A percentile compares a stretch with the other conserved stretches of the same genome.
phyloP scores from a whole-genome alignment of 1,140 invertebrate genomes.

The Charaxes varanes region DNA sequence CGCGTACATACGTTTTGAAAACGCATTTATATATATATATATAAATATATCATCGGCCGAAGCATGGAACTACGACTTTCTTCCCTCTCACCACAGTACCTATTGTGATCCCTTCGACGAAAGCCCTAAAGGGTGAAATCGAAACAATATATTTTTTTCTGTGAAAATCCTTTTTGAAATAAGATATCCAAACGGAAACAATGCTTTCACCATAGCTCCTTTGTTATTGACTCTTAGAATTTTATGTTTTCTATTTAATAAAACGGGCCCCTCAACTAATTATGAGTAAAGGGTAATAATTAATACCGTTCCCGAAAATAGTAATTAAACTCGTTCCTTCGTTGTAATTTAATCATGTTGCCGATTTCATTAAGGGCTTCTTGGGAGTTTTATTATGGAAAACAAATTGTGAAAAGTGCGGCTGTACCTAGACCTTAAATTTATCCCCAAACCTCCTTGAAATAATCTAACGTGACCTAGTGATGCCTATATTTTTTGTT shows the following conservation, averaged over 20 bases:
- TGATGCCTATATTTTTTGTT: too few relatives aligned
- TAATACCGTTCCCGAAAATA: slow-evolving; percentile 28
- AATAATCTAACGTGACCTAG: too few relatives aligned
- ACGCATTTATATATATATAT: too few relatives aligned
- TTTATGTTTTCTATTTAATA: slow-evolving; percentile 25
- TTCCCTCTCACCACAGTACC: too few relatives aligned
- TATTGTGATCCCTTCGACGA: too few relatives aligned
- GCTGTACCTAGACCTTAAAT: too few relatives aligned
- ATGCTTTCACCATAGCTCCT: slow-evolving; percentile 2
- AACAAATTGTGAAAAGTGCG: too few relatives aligned
- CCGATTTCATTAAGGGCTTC: slow-evolving; percentile 1
- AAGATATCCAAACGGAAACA: slow-evolving; percentile 1
- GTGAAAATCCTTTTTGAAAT: neutral
- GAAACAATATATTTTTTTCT: slow-evolving; percentile 3
- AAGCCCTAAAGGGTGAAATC: neutral
- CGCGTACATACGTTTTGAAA: too few relatives aligned
- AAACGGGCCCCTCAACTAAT: slow-evolving; percentile 26
- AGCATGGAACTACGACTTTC: too few relatives aligned
- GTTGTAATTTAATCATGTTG: slow-evolving; percentile 4
- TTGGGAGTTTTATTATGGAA: too few relatives aligned
- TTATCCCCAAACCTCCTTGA: too few relatives aligned
- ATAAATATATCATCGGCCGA: too few relatives aligned
- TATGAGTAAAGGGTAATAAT: slow-evolving; percentile 32
- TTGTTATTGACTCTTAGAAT: slow-evolving; percentile 23
- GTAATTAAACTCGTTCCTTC: slow-evolving; percentile 25